Evolutionary conservation across 1,140 invertebrate species (phyloP).

Genomic region (Manduca sexta): DNA sequence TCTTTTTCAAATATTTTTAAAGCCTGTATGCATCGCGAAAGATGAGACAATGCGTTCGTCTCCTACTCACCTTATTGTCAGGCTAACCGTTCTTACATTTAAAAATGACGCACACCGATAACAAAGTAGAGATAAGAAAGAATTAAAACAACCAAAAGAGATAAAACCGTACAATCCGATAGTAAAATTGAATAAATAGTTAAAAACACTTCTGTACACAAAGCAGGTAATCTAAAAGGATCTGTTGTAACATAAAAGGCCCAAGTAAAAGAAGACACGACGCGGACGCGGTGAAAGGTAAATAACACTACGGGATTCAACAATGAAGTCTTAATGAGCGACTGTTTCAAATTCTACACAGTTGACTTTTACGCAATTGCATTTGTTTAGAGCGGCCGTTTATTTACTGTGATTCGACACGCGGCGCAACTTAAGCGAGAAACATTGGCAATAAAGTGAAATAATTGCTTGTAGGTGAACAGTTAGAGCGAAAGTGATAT

Average conservation of each 20-base stretch:
- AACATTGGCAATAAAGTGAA: not conserved
- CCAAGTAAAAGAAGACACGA: conserved; percentile 6
- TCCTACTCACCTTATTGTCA: too few relatives aligned
- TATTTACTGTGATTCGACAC: not conserved
- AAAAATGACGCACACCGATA: conserved; percentile 19
- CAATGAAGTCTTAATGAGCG: conserved; percentile 45
- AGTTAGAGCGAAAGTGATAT: conserved; percentile 20
- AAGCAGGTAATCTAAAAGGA: conserved; percentile 27
- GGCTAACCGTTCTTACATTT: conserved; percentile 11
- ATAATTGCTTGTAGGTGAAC: conserved; percentile 5
- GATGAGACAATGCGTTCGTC: too few relatives aligned
- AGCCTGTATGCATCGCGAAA: too few relatives aligned
- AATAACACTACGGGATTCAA: conserved; percentile 35
- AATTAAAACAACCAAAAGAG: conserved; percentile 22
- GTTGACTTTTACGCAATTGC: conserved; percentile 24
- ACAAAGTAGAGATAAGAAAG: conserved; percentile 26
- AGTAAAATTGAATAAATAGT: conserved; percentile 25
- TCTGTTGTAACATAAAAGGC: conserved; percentile 28
- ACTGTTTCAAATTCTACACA: conserved; percentile 27
- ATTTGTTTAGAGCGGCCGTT: conserved; percentile 14
- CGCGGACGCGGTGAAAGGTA: conserved; percentile 28
- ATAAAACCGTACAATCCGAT: conserved; percentile 24
- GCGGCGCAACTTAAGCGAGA: not conserved
- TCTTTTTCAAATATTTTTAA: too few relatives aligned
- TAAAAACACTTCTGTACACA: conserved; percentile 37